Base-by-base conservation (phyloP, 2,797 vertebrate genomes). In the Miichthys miiuy region DNA sequence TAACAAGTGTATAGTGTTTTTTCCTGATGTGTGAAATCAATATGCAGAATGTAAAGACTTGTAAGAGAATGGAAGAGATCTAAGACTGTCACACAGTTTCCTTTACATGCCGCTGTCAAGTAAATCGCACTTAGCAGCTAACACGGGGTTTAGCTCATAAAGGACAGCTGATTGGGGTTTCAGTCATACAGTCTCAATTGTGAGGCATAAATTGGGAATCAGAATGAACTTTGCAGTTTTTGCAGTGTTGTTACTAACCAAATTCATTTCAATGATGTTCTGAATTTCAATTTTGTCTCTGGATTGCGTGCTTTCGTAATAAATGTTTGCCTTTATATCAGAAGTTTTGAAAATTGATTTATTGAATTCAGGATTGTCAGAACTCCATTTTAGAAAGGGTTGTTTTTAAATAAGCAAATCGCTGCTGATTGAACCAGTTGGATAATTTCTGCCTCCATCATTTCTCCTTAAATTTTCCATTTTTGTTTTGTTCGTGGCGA, bases 141-240 rank as follows among this genome's bases (percentile, higher is more conserved):
- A 13, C 58, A 54, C 17, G n/a, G 57, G 20, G 38, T 54, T 41
- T 21, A 54, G 18, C 48, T 66, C 17, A 46, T 10, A 21, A 21
- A 44, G 55, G 21, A 57, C 27, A 62, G 11, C 48, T 64, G 23
- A 69, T 30, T 65, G 21, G n/a, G 60, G 21, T 57, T 71, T 56
- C 14, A 23, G 30, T 52, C 20, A 42, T n/a, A 2, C 5, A 42
- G 27, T 60, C 66, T 46, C 34, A 51, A 11, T 61, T 27, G 62
- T 38, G 23, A 56, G 18, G 61, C 44, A 72, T 47, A 82, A 72
- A 47, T n/a, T 25, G 46, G 34, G 17, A 21, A 46, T 55, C 47
- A 18, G 34, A 38, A 38, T 38, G 34, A 38, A 38, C 34, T 38
- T 38, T 38, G 34, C 34, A 9, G 34, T 38, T 38, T 38, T 38